phyloP scores from a whole-genome alignment of 1,140 invertebrate genomes.

The Lepidurus couesii region DNA sequence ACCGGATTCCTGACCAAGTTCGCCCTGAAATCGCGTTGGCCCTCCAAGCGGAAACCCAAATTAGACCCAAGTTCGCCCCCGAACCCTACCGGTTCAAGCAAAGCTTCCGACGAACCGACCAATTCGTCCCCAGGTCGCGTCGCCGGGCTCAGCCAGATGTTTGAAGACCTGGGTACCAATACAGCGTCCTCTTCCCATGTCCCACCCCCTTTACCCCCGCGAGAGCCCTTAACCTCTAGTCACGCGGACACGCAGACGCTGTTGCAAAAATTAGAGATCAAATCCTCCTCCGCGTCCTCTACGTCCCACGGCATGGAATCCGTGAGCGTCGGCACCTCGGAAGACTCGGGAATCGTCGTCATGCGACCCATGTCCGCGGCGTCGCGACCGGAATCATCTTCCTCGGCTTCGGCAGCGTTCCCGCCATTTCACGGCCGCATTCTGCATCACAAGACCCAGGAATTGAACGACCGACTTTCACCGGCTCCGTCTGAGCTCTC shows the following conservation, averaged over 20 bases:
- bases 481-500: conserved; percentile 43
- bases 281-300: conserved; percentile 33
- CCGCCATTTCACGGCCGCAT: conserved; percentile 40
- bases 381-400: conserved; percentile 40
- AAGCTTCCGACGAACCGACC: neutral
- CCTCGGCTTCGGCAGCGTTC: conserved; percentile 39
- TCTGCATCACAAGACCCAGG: conserved; percentile 38
- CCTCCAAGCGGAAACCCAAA: conserved; percentile 40
- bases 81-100: neutral
- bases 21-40: conserved; percentile 41
- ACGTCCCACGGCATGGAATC: conserved; percentile 36
- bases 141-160: conserved; percentile 35
- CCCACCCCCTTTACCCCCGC: conserved; percentile 34
- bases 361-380: conserved; percentile 42
- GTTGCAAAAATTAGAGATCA: conserved; percentile 22
- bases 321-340: conserved; percentile 37
- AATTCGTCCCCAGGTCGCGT: conserved; percentile 25
- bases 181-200: neutral
- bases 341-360: conserved; percentile 39
- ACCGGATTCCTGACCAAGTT: conserved; percentile 42
- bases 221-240: conserved; percentile 31
- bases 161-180: conserved; percentile 33
- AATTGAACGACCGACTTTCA: conserved; percentile 40
- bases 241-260: conserved; percentile 27
- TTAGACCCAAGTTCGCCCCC: conserved; percentile 24